phyloP scores from a whole-genome alignment of 2,888 invertebrate species.

The Parnassius glacialis region DNA sequence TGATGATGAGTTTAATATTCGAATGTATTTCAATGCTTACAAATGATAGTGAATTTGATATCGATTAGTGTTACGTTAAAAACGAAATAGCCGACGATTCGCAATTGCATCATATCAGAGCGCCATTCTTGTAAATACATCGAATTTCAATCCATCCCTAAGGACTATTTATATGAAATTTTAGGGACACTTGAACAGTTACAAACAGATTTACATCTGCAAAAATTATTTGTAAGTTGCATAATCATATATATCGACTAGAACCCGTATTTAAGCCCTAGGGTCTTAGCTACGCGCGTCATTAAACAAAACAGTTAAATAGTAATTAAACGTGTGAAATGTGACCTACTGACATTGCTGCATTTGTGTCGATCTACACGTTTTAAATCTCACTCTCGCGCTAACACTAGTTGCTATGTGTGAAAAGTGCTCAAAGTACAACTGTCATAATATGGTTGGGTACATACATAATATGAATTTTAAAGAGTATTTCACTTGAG shows the following conservation, averaged over 20 bases:
- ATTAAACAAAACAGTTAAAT: conserved; percentile 6
- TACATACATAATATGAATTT: too few relatives aligned
- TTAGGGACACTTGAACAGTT: too few relatives aligned
- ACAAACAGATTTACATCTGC: not conserved
- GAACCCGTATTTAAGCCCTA: not conserved
- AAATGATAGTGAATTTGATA: too few relatives aligned
- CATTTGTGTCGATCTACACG: conserved; percentile 12
- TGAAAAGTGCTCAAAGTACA: conserved; percentile 2
- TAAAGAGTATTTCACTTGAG: too few relatives aligned
- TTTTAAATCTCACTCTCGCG: conserved; percentile 13
- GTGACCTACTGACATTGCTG: conserved; percentile 17
- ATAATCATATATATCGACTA: not conserved
- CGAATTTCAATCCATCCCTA: too few relatives aligned
- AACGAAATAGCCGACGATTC: too few relatives aligned
- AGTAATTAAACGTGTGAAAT: conserved; percentile 11
- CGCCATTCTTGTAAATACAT: too few relatives aligned
- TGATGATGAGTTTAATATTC: too few relatives aligned
- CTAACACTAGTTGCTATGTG: conserved; percentile 14
- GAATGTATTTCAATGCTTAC: too few relatives aligned
- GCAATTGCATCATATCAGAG: too few relatives aligned
- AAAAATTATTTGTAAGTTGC: not conserved
- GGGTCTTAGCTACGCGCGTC: not conserved
- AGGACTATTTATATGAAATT: too few relatives aligned
- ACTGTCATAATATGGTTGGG: conserved; percentile 7
- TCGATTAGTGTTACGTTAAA: too few relatives aligned